Percentiles rank a stretch among this genome's conserved stretches.
Conservation (phyloP, 2,113 vertebrate species). For the Melanostigma gelatinosum region DNA sequence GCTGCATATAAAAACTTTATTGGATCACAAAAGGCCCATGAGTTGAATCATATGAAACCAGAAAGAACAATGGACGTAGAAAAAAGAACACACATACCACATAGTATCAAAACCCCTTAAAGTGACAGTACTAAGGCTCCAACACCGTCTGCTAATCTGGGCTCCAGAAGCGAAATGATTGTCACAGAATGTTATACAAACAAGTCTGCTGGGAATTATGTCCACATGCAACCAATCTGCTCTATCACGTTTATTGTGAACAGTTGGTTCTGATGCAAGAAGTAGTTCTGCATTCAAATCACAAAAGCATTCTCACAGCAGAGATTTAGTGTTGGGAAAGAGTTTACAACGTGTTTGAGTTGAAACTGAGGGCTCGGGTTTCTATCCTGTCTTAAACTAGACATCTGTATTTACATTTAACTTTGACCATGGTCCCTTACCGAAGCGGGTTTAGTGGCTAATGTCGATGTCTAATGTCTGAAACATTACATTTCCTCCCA, state of each 20-base stretch:
- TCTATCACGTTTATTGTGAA: neutral
- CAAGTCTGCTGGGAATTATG: neutral
- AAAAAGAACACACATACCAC: neutral
- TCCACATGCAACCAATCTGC: constrained; percentile 4
- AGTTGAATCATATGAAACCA: constrained; percentile 31
- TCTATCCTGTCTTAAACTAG: neutral
- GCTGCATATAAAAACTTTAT: constrained; percentile 26
- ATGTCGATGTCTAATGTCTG: neutral
- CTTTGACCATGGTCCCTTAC: neutral
- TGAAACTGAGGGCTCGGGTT: neutral
- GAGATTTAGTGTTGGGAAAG: neutral
- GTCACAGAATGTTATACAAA: neutral
- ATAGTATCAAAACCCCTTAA: constrained; percentile 5
- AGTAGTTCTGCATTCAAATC: neutral
- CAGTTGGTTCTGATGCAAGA: neutral
- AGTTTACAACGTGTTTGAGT: neutral
- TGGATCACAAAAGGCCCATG: constrained; percentile 20
- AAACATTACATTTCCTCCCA: neutral
- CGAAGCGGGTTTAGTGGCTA: neutral
- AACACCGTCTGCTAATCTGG: neutral
- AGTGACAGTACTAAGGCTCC: neutral
- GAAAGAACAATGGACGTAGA: neutral
- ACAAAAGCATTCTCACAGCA: neutral
- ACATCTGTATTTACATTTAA: constrained; percentile 1
- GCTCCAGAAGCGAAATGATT: neutral